Percentiles rank a stretch among this genome's conserved stretches.
Evolutionary conservation across 2,888 invertebrate species (phyloP).

Genomic region (Anoncus sp.): DNA sequence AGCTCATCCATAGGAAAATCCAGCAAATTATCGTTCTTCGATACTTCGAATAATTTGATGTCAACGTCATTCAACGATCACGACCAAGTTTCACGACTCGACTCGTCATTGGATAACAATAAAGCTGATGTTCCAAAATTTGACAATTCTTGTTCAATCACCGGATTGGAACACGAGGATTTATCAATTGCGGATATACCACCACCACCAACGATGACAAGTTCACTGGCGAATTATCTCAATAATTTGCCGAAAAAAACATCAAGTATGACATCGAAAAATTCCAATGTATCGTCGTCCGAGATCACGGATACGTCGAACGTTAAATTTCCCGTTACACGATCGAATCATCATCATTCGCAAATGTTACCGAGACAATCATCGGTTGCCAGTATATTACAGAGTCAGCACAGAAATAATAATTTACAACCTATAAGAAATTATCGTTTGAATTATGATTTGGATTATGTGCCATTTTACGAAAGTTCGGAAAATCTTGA

Average conservation of each 20-base stretch:
- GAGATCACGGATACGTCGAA: conserved; percentile 75
- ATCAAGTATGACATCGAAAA: conserved; percentile 74
- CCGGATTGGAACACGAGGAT: conserved; percentile 60
- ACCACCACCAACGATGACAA: conserved; percentile 77
- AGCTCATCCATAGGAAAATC: conserved; percentile 24
- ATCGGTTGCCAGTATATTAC: conserved; percentile 77
- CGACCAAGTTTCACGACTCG: conserved; percentile 58
- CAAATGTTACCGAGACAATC: conserved; percentile 76
- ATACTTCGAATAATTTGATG: conserved; percentile 73
- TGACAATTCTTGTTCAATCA: conserved; percentile 62
- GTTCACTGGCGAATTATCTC: conserved; percentile 77
- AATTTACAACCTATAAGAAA: conserved; percentile 75
- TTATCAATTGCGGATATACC: conserved; percentile 71
- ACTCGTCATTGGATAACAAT: conserved; percentile 65
- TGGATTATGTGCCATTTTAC: conserved; percentile 78
- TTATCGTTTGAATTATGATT: conserved; percentile 79
- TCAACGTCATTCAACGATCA: conserved; percentile 74
- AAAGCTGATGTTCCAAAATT: conserved; percentile 58
- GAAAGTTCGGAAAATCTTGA: conserved; percentile 78
- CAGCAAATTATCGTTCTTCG: conserved; percentile 66
- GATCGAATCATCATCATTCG: conserved; percentile 61
- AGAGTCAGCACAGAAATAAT: conserved; percentile 72
- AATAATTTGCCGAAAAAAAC: conserved; percentile 79
- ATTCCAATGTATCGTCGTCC: conserved; percentile 72
- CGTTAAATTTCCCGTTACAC: conserved; percentile 69